These are phyloP conservation scores for Dysidea cf. avara DNA, from an alignment of 37 sponge, comb jelly and placozoan species.

Conservation along the genomic window DNA sequence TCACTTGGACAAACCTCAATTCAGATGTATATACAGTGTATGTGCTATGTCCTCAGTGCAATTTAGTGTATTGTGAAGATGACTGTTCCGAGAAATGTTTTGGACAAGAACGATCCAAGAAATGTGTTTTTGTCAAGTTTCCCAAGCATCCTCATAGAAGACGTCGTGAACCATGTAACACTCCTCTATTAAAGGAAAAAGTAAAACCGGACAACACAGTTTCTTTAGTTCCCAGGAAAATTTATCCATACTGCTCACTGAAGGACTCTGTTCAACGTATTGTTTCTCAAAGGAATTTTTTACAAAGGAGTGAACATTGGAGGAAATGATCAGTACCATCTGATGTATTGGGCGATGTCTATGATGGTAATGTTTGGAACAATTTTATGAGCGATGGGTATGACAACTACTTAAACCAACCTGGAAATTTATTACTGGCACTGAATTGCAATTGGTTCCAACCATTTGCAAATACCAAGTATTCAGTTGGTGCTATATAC, in stretches of 20 bases:
- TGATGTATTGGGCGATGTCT: constrained; percentile 17
- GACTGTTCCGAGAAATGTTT: no score
- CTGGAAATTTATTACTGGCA: constrained; percentile 12
- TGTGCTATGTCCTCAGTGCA: no score
- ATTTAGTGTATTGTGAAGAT: no score
- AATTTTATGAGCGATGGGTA: constrained; percentile 7
- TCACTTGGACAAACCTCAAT: no score
- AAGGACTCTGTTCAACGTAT: constrained; percentile 14
- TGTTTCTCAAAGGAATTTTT: constrained; percentile 14
- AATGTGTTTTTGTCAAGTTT: constrained; percentile 35
- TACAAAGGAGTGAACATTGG: constrained; percentile 31
- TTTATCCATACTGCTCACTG: constrained; percentile 28
- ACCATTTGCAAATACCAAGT: neutral
- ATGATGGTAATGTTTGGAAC: constrained; percentile 43
- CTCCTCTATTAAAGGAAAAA: no score
- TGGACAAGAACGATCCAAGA: no score
- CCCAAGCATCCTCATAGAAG: no score
- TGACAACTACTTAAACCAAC: constrained; percentile 3
- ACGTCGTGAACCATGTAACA: no score
- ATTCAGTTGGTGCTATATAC: constrained; percentile 34
- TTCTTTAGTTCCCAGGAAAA: no score
- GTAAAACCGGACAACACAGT: no score
- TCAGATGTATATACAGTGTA: no score
- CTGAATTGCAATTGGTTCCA: constrained; percentile 29
- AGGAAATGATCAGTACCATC: neutral